Percentiles rank a stretch among this genome's conserved stretches.
Evolutionary conservation across 2,888 invertebrate genomes (phyloP).

Genomic region (Diarsia rubi): DNA sequence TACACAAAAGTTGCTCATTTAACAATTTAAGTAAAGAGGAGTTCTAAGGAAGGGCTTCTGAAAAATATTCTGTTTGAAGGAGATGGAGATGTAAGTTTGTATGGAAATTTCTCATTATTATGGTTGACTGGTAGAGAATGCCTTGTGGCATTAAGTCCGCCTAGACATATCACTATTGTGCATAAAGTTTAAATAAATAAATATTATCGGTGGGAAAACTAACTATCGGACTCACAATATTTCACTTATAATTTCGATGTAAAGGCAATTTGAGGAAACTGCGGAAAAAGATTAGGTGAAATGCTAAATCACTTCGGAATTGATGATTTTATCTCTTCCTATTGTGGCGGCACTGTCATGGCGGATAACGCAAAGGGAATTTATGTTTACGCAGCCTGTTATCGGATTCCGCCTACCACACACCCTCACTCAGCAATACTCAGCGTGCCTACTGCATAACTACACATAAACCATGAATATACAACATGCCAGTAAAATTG

Average conservation of each 20-base stretch:
- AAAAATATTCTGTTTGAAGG: background rate
- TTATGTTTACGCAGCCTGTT: background rate
- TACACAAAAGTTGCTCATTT: background rate
- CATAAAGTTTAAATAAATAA: too few species aligned
- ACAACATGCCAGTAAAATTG: background rate
- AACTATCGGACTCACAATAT: background rate
- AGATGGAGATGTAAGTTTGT: background rate
- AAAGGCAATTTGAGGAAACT: background rate
- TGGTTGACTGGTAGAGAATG: too few species aligned
- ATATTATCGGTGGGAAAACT: too few species aligned
- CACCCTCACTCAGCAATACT: background rate
- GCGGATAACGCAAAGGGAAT: background rate
- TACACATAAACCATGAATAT: background rate
- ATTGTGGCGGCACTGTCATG: background rate
- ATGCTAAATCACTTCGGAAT: background rate
- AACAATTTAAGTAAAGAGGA: background rate
- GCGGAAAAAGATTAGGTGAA: background rate
- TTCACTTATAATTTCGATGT: background rate
- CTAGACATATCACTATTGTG: too few species aligned
- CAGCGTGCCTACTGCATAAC: background rate
- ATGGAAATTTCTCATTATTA: background rate
- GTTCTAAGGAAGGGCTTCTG: background rate
- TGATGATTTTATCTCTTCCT: conserved; percentile 1
- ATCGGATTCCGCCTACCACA: background rate
- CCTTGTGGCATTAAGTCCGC: too few species aligned